Base-by-base conservation (phyloP, 2,888 invertebrate genomes). In the Scaptomyza reducta region DNA sequence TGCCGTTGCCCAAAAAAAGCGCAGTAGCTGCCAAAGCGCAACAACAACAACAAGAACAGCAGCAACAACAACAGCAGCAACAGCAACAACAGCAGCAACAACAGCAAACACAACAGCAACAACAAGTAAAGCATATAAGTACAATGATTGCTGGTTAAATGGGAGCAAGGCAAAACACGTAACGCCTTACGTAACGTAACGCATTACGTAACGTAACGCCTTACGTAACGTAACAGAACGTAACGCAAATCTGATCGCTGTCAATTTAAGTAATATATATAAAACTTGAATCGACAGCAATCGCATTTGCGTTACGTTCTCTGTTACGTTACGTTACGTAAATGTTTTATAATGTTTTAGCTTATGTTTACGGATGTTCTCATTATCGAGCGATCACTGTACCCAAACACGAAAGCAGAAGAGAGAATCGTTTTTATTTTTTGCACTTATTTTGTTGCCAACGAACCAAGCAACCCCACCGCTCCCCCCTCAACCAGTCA, bases 1-100 rank as follows among this genome's bases (percentile, higher is more conserved):
- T 90, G 59, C 69, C 69, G 16, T 18, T 70, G 55, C 90, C 90
- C 47, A 79, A 80, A 42, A 90, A 89, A 63, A 54, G 79, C 13
- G 55, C 66, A 33, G 57, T 64, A 40, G 57, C 61, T 9, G 51
- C 50, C 57, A 72, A 72, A 46, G 75, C 68, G 45, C 71, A 71
- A 40, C 79, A 75, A 57, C 81, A 76, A 53, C 69, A 61, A 40
- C 73, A 62, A 22, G 63, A 71, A 29, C 69, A 71, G 25, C 67
- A 61, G 42, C 68, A 62, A 13, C 70, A 70, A 41, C 65, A 62
- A 68, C 69, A 71, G 25, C 67, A 61, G 42, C 68, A 62, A 13
- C 70, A 70, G 40, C 65, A 62, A 68, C 69, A 71, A 29, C 67
- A 61, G 45, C 71, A 71, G 40, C 79, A 75, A 57, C 81, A 76